Conservation (phyloP, 2,113 vertebrate genomes). For the Chloropsis cyanopogon region DNA sequence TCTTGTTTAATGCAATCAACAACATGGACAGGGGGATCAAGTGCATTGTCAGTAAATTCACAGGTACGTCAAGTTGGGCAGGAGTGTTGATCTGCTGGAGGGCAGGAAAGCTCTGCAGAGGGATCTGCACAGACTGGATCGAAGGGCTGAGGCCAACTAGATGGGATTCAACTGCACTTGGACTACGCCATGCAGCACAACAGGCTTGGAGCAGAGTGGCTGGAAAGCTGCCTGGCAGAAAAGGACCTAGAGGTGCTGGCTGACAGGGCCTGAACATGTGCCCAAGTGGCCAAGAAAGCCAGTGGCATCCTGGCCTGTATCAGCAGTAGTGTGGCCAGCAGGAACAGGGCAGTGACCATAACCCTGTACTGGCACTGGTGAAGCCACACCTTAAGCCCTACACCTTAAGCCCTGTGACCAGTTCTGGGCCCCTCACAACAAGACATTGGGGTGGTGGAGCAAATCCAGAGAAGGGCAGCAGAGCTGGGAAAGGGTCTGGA, state of each 20-base stretch:
- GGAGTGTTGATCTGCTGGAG: neutral
- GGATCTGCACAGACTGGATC: neutral
- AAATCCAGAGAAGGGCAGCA: neutral
- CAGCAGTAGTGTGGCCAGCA: neutral
- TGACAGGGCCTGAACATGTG: accelerated
- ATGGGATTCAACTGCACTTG: neutral
- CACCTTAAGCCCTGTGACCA: neutral
- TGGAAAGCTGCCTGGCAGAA: neutral
- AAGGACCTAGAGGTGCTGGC: neutral
- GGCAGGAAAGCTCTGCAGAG: neutral
- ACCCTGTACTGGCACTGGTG: too few species aligned
- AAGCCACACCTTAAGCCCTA: neutral
- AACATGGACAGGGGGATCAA: neutral
- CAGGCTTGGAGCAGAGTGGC: neutral
- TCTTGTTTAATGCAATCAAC: neutral
- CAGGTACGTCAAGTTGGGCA: neutral
- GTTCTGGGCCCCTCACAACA: neutral
- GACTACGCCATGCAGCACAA: neutral
- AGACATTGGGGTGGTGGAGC: too few species aligned
- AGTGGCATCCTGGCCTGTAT: neutral
- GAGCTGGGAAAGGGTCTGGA: neutral
- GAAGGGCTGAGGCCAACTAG: neutral
- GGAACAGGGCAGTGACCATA: neutral
- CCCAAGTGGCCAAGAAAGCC: neutral
- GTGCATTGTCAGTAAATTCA: neutral